A percentile compares a stretch with the other conserved stretches of the same genome.
Evolutionary conservation across 2,888 invertebrate genomes (phyloP).

Genomic region (Andrena chrysosceles): DNA sequence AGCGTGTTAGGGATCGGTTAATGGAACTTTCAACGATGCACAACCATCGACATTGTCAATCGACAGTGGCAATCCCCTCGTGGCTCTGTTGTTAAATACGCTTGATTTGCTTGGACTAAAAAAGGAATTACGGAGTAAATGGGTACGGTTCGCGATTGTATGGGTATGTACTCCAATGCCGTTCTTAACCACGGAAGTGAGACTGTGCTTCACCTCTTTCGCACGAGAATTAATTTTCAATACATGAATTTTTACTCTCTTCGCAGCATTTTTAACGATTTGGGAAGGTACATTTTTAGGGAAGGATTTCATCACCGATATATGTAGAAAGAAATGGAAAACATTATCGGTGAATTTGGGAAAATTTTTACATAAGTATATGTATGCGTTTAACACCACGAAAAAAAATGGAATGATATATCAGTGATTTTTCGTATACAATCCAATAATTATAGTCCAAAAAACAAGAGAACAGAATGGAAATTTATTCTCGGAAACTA

Average conservation of each 20-base stretch:
- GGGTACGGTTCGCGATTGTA: constrained; percentile 43
- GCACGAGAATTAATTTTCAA: constrained; percentile 41
- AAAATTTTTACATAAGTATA: background rate
- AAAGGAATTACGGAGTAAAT: constrained; percentile 33
- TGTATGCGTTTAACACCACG: too few species aligned
- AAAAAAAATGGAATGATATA: too few species aligned
- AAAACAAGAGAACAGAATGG: too few species aligned
- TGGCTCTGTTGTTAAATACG: constrained; percentile 54
- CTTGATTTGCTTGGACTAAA: constrained; percentile 37
- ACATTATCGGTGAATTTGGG: background rate
- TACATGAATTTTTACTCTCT: constrained; percentile 32
- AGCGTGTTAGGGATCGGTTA: constrained; percentile 31
- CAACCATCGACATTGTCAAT: constrained; percentile 45
- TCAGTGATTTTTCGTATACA: too few species aligned
- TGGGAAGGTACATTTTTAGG: background rate
- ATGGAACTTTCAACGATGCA: constrained; percentile 28
- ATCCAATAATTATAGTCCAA: too few species aligned
- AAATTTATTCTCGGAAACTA: too few species aligned
- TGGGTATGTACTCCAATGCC: constrained; percentile 28
- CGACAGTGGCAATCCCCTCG: constrained; percentile 38
- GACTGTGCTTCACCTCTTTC: constrained; percentile 18
- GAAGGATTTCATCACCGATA: constrained; percentile 1
- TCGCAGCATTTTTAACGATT: constrained; percentile 19
- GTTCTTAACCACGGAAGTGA: constrained; percentile 41
- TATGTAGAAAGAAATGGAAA: background rate